Percentiles rank a stretch among this genome's conserved stretches.
Conservation (phyloP, 2,888 invertebrate species). For the Thyatira batis region DNA sequence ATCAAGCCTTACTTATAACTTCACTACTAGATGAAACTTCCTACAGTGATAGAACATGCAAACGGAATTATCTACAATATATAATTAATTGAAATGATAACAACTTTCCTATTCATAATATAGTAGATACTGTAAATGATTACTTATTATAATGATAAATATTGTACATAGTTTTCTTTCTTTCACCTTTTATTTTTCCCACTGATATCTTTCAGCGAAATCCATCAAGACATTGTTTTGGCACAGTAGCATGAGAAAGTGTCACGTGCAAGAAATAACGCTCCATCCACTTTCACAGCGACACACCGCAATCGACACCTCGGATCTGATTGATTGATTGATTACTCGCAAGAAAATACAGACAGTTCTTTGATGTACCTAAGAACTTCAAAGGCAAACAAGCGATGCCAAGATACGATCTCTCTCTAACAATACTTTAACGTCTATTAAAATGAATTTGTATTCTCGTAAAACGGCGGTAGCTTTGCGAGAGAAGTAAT, state of each 20-base stretch:
- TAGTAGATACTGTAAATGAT: no score
- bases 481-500: conserved; percentile 35
- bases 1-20: no score
- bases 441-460: conserved; percentile 29
- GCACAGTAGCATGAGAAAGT: background rate
- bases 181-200: background rate
- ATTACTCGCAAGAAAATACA: background rate
- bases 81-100: no score
- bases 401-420: background rate
- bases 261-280: background rate
- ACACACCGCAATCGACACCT: background rate
- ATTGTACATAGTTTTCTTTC: no score
- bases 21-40: no score
- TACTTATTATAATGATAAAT: no score
- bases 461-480: conserved; percentile 25
- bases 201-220: background rate
- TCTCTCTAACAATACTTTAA: conserved; percentile 2
- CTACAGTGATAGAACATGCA: no score
- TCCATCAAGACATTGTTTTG: background rate
- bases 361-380: background rate
- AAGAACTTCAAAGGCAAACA: background rate
- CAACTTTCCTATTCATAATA: no score
- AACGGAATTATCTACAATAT: no score
- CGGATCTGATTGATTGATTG: conserved; percentile 3
- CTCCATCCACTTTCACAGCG: background rate